Conservation (phyloP, 2,888 invertebrate species). For the Drosophila setosimentum region DNA sequence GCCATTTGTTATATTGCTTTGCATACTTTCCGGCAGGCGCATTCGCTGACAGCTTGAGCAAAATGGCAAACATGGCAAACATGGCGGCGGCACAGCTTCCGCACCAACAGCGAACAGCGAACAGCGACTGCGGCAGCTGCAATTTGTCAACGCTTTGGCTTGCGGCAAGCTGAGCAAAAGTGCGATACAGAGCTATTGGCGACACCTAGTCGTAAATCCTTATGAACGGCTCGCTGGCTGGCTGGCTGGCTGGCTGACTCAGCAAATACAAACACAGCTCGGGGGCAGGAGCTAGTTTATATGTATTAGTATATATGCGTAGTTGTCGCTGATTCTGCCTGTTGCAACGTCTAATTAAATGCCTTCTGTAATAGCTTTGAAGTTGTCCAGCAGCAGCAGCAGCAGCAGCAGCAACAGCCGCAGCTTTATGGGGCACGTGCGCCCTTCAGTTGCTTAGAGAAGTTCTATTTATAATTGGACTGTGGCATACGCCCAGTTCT, state of each 20-base stretch:
- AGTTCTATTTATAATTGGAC: constrained; percentile 68
- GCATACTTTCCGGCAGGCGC: constrained; percentile 67
- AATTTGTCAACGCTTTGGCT: constrained; percentile 77
- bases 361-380: constrained; percentile 38
- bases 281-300: constrained; percentile 24
- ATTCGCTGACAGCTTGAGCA: constrained; percentile 76
- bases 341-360: constrained; percentile 44
- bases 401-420: background rate
- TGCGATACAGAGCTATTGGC: constrained; percentile 34
- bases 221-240: constrained; percentile 54
- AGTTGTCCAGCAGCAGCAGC: constrained; percentile 38
- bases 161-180: constrained; percentile 73
- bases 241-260: constrained; percentile 14
- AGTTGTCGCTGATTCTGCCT: constrained; percentile 19
- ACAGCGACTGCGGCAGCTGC: constrained; percentile 41
- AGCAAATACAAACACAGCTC: background rate
- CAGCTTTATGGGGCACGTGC: constrained; percentile 19
- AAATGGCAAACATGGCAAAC: constrained; percentile 73
- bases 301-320: constrained; percentile 33
- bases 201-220: constrained; percentile 68
- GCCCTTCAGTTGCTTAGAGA: constrained; percentile 11
- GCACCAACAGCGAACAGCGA: background rate
- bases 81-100: constrained; percentile 42
- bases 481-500: constrained; percentile 55
- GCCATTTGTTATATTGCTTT: constrained; percentile 70